Evolutionary conservation across 1,140 invertebrate genomes (phyloP), one percentile per base, ranked within the genome.

Genomic region (Dryas iulia): DNA sequence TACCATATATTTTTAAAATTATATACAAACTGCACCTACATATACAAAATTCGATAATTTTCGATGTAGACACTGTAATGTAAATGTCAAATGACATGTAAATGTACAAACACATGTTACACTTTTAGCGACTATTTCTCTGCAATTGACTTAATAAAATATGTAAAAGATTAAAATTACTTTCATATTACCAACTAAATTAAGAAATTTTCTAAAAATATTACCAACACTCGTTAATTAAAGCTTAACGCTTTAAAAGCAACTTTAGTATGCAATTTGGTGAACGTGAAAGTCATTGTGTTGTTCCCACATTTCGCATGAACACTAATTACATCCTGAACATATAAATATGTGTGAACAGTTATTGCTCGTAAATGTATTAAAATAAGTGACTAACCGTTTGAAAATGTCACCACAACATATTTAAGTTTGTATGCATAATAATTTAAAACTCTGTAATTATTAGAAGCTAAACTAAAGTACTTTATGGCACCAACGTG

Each of bases 281-380:
- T 8, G 7, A 47, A 47, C 39, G 39, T 47, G 39, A 47, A 47
- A 47, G 39, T 47, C 39, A 47, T 47, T 47, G 39, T 47, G 6
- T 47, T 47, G 39, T 47, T 47, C 39, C 39, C 24, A 52, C 21
- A 26, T 62, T 62, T 62, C 10, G 35, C 39, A 53, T 39, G 39
- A 47, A 14, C 25, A 14, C 39, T 76, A 77, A 79, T 77, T 72
- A 71, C 77, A 76, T 78, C 73, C 75, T 74, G 68, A 73, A 66
- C 59, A 66, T 74, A 77, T 82, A 79, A 82, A 82, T 79, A 80
- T 58, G 75, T 73, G 76, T 70, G 72, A 77, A 78, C 73, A 73
- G 71, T 81, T 75, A 78, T 76, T 66, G 72, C 33, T 74, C 77
- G 62, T 83, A 81, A 81, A 79, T 69, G 69, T 28, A 23, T 18